Base-by-base conservation (phyloP, 2,113 vertebrate species). In the Gymnobelideus leadbeateri region DNA sequence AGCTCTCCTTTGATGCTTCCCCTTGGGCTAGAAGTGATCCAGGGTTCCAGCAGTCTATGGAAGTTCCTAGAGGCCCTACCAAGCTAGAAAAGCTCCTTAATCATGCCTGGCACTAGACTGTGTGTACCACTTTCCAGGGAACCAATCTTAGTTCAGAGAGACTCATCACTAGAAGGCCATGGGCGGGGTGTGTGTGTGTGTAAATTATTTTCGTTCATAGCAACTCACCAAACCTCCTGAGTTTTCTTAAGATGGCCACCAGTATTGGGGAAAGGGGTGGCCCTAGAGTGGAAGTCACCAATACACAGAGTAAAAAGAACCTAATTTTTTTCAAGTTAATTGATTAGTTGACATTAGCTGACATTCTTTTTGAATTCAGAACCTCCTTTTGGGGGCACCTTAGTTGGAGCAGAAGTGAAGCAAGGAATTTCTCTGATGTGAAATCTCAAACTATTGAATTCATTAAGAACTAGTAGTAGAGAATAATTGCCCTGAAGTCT, bases 321-420 rank as follows among this genome's bases (percentile, higher is more conserved):
- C 97, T 53, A 5, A n/a, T n/a, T 77, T 93, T 97, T 96, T 96
- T 95, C 92, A 97, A 95, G 93, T 96, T 93, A 94, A 95, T 95
- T 89, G 55, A 90, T 93, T 92, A 28, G 31, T n/a, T 57, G 31
- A 14, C 37, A n/a, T 77, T 77, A 77, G 31, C 19, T 84, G 68
- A 43, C 68, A 84, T 84, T 84, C 68, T 93, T 95, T 90, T 43
- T 89, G 91, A 55, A 37, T 93, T 47, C 92, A 91, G 89, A 53
- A 92, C 6, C 68, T 28, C n/a, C 68, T 84, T 84, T 43, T 9
- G 23, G 94, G 95, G 92, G 94, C 46, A 91, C 91, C 49, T 9
- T 84, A 50, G 37, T 93, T 28, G 3, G 93, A 92, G 50, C 25
- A 77, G 95, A 90, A 93, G 61, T 94, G 51, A 90, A 37, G 47